Conservation (phyloP, 2,113 vertebrate species). For the Catharus bicknelli region DNA sequence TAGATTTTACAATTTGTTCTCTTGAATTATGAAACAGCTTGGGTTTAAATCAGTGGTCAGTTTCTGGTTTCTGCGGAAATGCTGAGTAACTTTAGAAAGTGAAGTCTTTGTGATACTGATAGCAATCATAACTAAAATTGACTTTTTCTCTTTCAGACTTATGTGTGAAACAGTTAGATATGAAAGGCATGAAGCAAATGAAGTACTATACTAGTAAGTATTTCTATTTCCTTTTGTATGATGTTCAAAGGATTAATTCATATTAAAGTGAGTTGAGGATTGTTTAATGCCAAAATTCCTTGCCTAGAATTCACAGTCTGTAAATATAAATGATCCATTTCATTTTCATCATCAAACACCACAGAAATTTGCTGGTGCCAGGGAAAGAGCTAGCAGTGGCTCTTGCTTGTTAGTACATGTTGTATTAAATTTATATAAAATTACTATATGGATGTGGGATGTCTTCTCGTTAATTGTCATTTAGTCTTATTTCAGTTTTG, state of each 20-base stretch:
- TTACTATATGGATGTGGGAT: background rate
- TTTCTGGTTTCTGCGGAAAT: background rate
- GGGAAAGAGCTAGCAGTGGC: background rate
- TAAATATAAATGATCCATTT: background rate
- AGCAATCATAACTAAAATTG: background rate
- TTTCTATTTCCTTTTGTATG: background rate
- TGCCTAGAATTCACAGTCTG: background rate
- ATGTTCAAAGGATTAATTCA: background rate
- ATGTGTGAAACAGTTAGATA: slow-evolving; percentile 98
- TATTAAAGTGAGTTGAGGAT: background rate
- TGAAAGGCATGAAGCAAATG: slow-evolving; percentile 95
- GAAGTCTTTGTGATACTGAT: background rate
- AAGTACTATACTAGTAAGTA: slow-evolving; percentile 98
- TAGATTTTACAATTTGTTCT: background rate
- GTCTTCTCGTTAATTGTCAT: background rate
- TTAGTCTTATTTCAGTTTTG: slow-evolving; percentile 2
- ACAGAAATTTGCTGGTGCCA: background rate
- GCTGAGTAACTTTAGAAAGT: background rate
- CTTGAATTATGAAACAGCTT: background rate
- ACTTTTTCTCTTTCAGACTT: slow-evolving; percentile 80
- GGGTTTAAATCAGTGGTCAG: background rate
- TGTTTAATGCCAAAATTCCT: background rate
- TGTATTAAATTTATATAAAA: background rate
- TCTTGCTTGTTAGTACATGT: background rate
- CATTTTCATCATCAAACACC: background rate